Evolutionary conservation across 2,888 invertebrate genomes (phyloP).

Genomic region (Cephus sareptanus): DNA sequence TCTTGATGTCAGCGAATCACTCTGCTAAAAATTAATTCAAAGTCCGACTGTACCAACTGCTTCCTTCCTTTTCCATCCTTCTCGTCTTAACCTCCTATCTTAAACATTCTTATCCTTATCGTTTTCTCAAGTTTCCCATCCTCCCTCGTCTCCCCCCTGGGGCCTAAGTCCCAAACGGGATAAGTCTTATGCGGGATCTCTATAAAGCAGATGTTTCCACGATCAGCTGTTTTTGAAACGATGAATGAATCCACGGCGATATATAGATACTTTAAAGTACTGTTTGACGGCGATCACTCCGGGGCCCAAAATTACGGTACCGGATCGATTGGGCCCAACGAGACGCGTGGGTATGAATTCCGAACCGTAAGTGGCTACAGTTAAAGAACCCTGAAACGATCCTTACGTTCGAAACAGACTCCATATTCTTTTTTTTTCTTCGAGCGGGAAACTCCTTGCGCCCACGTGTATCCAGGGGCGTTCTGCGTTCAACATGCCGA

Average conservation of each 20-base stretch:
- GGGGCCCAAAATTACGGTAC: not conserved
- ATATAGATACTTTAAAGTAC: not conserved
- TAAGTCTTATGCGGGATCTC: not conserved
- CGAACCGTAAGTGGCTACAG: not conserved
- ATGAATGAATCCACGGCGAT: not conserved
- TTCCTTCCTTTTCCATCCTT: not conserved
- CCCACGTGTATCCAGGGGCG: not conserved
- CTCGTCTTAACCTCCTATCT: not conserved
- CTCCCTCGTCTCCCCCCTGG: not conserved
- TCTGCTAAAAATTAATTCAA: constrained; percentile 31
- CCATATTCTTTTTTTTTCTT: not conserved
- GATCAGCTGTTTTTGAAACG: not conserved
- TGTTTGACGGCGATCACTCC: not conserved
- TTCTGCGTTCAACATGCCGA: not conserved
- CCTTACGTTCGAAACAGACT: not conserved
- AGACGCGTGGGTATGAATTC: not conserved
- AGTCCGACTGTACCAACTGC: constrained; percentile 13
- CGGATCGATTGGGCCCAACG: not conserved
- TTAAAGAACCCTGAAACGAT: not conserved
- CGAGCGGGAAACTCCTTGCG: not conserved
- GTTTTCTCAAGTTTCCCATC: not conserved
- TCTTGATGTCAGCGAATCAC: not conserved
- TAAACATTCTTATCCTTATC: not conserved
- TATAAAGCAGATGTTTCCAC: not conserved
- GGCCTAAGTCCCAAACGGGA: not conserved